Conservation (phyloP, 2,797 vertebrate genomes). For the Pempheris klunzingeri region DNA sequence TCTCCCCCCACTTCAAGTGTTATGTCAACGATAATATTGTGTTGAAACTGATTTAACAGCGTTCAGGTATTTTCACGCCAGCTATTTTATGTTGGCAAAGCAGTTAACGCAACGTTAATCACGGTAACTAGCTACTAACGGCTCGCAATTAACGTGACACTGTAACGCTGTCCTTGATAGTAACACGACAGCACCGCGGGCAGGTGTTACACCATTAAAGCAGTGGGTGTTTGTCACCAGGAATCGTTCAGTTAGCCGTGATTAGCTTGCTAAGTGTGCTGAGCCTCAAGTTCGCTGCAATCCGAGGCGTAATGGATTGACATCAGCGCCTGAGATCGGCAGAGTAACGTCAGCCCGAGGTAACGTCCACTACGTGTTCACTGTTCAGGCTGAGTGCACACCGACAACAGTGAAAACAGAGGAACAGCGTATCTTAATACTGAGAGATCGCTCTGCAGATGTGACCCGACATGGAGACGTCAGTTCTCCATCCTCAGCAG, state of each 20-base stretch:
- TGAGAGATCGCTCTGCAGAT: slow-evolving; percentile 58
- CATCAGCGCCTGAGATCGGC: slow-evolving; percentile 38
- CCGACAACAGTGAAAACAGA: not conserved
- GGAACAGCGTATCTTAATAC: not conserved
- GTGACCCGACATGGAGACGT: slow-evolving; percentile 68
- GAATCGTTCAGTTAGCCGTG: not conserved
- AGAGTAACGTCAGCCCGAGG: slow-evolving; percentile 31
- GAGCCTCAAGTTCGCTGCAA: slow-evolving; percentile 60
- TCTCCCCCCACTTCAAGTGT: not conserved
- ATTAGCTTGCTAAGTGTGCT: slow-evolving; percentile 35
- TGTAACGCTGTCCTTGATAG: not conserved
- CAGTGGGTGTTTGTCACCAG: not conserved
- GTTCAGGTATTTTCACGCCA: not conserved
- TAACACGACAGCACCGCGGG: not conserved
- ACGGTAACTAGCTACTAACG: slow-evolving; percentile 28
- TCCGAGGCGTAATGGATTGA: slow-evolving; percentile 37
- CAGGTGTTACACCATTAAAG: not conserved
- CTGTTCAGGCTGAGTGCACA: not conserved
- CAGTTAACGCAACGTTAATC: slow-evolving; percentile 53
- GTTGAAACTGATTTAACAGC: accelerated
- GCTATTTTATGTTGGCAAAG: slow-evolving; percentile 1
- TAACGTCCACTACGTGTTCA: slow-evolving; percentile 14
- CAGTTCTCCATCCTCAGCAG: slow-evolving; percentile 66
- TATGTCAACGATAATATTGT: accelerated
- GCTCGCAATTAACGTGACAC: slow-evolving; percentile 13